phyloP scores from a whole-genome alignment of 2,113 vertebrate genomes.

The Acrocephalus kingi region DNA sequence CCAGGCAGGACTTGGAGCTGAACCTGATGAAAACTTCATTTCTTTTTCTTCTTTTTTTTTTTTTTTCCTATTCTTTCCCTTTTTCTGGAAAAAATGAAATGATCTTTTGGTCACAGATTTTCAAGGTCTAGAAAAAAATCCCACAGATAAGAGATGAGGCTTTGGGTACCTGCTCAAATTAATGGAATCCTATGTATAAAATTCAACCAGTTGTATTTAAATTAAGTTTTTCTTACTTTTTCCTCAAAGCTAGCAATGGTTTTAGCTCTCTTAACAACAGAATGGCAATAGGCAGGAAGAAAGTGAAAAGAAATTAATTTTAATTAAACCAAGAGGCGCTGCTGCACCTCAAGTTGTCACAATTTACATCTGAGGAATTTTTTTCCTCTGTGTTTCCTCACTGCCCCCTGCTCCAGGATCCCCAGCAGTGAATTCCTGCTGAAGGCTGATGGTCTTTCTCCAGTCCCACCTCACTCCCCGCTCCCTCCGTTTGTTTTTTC shows the following conservation, averaged over 20 bases:
- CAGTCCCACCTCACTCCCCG: neutral
- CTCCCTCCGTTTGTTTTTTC: neutral
- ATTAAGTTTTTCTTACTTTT: neutral
- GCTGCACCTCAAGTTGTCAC: neutral
- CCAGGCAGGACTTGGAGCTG: neutral
- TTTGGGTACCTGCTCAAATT: neutral
- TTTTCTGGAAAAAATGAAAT: neutral
- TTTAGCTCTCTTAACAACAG: neutral
- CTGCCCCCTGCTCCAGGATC: neutral
- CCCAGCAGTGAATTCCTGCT: neutral
- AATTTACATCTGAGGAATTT: neutral
- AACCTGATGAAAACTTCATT: neutral
- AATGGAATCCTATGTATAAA: neutral
- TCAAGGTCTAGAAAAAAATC: neutral
- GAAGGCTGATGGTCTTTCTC: slow-evolving; percentile 15
- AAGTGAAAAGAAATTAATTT: neutral
- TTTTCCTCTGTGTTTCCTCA: neutral
- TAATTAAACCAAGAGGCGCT: neutral
- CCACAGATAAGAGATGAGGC: neutral
- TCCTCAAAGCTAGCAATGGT: neutral
- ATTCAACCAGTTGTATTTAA: neutral
- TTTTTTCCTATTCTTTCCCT: neutral
- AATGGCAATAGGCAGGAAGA: fast-evolving
- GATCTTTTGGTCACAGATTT: neutral
- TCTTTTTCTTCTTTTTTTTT: neutral